Base-by-base conservation (phyloP, 1,140 invertebrate species). In the Heliconius congener region DNA sequence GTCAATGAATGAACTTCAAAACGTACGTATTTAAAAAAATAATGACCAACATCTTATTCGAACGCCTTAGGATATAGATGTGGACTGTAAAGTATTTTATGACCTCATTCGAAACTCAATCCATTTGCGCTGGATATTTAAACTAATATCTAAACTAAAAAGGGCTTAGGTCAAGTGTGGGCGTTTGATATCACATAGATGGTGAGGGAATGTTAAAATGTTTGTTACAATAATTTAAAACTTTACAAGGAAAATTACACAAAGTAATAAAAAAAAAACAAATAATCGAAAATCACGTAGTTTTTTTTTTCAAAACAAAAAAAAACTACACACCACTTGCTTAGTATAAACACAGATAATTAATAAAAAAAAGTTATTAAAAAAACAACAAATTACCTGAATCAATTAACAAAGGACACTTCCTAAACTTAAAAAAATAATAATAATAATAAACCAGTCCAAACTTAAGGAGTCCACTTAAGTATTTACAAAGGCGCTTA, bases 401-500 rank as follows among this genome's bases (percentile, higher is more conserved):
- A 46, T 66, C 60, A 66, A 27, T 66, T 30, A 66, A 85, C 83
- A 85, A 85, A 85, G 84, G 73, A 77, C 80, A 90, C 81, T 88
- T 46, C 88, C 86, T 82, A 86, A 75, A 52, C 18, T 23, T 52
- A 18, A 82, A 84, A 87, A 83, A 84, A 57, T 23, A 57, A 57
- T 23, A 23, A 55, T 74, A 71, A 81, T 46, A 50, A 77, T 83
- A 16, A 75, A 86, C 80, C 84, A 88, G 83, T 84, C 80, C 83
- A 85, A 90, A 87, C 80, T 84, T 88, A 83, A 84, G 86, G 84
- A 89, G 81, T 87, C 80, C 87, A 91, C 87, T 87, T 84, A 91
- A 90, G 87, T 88, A 86, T 90, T 90, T 84, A 88, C 89, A 91
- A 90, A 91, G 85, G 90, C 87, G 86, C 86, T 91, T 90, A 92